These are phyloP conservation scores for Leucania comma DNA, from an alignment of 2,888 invertebrate genomes.

Conservation along the genomic window DNA sequence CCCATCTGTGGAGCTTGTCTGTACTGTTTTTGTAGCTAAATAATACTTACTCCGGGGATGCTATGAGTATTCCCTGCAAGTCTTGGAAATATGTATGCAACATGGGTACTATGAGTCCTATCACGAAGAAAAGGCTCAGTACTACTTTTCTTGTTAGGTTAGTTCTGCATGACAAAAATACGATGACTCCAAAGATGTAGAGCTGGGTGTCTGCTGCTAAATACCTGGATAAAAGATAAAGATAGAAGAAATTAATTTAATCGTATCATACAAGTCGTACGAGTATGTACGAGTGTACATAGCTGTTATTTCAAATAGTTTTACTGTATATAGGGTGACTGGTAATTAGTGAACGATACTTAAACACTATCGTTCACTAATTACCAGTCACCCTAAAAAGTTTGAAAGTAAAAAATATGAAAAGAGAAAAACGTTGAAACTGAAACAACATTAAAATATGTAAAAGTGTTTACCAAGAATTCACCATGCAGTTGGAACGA, in stretches of 20 bases:
- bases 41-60: constrained; percentile 47
- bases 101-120: constrained; percentile 50
- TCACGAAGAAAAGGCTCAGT: constrained; percentile 49
- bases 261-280: too few species aligned
- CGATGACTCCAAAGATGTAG: constrained; percentile 60
- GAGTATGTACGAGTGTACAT: too few species aligned
- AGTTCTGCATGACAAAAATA: constrained; percentile 57
- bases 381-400: too few species aligned
- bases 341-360: too few species aligned
- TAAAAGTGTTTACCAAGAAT: constrained; percentile 66
- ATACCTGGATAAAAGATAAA: constrained; percentile 66
- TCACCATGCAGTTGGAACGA: constrained; percentile 56
- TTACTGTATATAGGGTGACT: too few species aligned
- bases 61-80: constrained; percentile 36
- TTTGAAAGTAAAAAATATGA: not conserved
- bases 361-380: too few species aligned
- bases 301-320: not conserved
- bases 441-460: not conserved
- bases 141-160: constrained; percentile 37
- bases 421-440: not conserved
- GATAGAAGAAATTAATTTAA: not conserved
- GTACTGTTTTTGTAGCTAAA: not conserved
- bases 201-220: constrained; percentile 74
- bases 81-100: constrained; percentile 52
- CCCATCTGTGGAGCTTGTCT: too few species aligned